These are phyloP conservation scores for Drosophila guanche DNA, from an alignment of 1,140 invertebrate species.

Conservation along the genomic window DNA sequence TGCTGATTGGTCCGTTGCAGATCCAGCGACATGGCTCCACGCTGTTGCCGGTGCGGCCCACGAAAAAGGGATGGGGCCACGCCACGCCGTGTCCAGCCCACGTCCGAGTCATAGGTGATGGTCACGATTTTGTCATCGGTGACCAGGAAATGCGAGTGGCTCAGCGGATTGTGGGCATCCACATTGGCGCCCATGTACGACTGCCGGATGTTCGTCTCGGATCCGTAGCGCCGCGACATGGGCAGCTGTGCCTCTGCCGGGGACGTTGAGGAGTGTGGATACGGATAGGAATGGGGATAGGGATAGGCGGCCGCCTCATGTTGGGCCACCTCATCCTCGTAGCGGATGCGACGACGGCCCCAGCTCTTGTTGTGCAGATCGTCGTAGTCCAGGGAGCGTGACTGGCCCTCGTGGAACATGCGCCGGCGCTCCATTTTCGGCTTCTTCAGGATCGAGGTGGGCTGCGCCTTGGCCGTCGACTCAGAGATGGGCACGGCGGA, in stretches of 20 bases:
- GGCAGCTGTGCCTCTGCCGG: conserved; percentile 5
- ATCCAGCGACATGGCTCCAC: conserved; percentile 70
- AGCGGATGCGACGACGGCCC: conserved; percentile 75
- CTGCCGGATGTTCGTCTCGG: conserved; percentile 80
- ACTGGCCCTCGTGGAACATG: conserved; percentile 78
- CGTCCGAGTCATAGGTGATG: conserved; percentile 84
- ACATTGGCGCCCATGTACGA: conserved; percentile 82
- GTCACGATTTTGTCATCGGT: conserved; percentile 83
- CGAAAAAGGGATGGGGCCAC: conserved; percentile 73
- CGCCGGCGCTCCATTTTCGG: conserved; percentile 74
- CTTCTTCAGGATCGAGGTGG: conserved; percentile 79
- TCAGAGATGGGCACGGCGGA: conserved; percentile 77
- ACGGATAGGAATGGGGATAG: conserved; percentile 31
- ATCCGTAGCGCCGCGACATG: conserved; percentile 72
- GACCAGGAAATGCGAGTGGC: conserved; percentile 83
- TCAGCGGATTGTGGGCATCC: conserved; percentile 70
- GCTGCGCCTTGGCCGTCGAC: conserved; percentile 56
- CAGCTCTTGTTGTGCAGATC: conserved; percentile 80
- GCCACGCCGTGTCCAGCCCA: conserved; percentile 82
- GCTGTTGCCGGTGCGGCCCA: conserved; percentile 58
- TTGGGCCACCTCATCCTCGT: conserved; percentile 70
- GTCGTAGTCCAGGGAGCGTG: conserved; percentile 78
- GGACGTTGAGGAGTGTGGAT: conserved; percentile 33
- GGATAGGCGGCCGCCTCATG: conserved; percentile 35
- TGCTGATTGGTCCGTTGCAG: conserved; percentile 77